These are phyloP conservation scores for Eriocheir sinensis DNA, from an alignment of 1,140 invertebrate species.

Conservation along the genomic window DNA sequence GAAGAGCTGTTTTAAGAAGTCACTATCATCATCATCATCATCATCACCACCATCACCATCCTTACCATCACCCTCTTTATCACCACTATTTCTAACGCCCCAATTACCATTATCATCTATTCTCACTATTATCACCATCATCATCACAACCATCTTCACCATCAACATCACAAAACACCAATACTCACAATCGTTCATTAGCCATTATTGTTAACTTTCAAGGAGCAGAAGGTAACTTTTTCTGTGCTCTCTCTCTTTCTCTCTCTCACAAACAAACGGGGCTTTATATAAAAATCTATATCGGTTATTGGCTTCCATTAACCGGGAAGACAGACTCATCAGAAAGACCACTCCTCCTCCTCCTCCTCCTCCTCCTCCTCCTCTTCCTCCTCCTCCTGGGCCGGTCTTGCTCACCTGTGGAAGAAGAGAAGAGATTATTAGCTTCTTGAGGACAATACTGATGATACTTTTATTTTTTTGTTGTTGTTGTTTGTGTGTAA, in stretches of 20 bases:
- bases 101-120: no score
- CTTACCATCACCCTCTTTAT: no score
- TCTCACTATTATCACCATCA: neutral
- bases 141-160: no score
- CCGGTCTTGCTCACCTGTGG: neutral
- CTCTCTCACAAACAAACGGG: slow-evolving; percentile 17
- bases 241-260: neutral
- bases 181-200: no score
- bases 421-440: slow-evolving; percentile 15
- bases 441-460: slow-evolving; percentile 3
- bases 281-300: slow-evolving; percentile 27
- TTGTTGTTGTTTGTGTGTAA: neutral
- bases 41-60: no score
- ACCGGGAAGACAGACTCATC: neutral
- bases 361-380: slow-evolving; percentile 6
- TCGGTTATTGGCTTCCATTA: slow-evolving; percentile 24
- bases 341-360: neutral
- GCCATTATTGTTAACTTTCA: no score
- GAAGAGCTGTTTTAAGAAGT: neutral
- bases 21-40: neutral
- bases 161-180: no score
- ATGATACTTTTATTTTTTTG: neutral
- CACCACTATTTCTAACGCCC: no score
- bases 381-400: neutral
- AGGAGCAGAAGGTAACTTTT: no score